Evolutionary conservation across 2,888 invertebrate genomes (phyloP).

Genomic region (Eupithecia vulgata): DNA sequence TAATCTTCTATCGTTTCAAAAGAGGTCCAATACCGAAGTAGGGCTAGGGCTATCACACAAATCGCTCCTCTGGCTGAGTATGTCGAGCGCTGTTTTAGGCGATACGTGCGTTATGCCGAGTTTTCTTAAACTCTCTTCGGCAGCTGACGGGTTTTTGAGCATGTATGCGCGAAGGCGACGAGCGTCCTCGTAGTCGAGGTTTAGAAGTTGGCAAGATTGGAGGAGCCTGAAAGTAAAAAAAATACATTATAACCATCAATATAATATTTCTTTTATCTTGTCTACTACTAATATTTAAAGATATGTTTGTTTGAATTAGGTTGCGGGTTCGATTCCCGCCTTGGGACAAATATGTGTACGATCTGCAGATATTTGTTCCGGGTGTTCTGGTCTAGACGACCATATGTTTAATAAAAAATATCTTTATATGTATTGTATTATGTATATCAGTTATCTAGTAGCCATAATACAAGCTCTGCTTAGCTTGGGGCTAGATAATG

Average conservation of each 20-base stretch:
- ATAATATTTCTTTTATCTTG: neutral
- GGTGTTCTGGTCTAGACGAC: too few relatives aligned
- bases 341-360: too few relatives aligned
- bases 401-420: too few relatives aligned
- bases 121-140: slow-evolving; percentile 43
- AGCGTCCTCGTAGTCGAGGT: slow-evolving; percentile 90
- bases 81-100: slow-evolving; percentile 56
- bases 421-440: neutral
- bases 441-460: too few relatives aligned
- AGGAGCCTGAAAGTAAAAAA: slow-evolving; percentile 82
- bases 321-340: too few relatives aligned
- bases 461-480: too few relatives aligned
- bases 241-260: neutral
- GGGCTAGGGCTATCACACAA: slow-evolving; percentile 60
- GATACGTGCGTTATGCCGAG: slow-evolving; percentile 53
- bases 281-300: too few relatives aligned
- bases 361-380: too few relatives aligned
- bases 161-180: slow-evolving; percentile 88
- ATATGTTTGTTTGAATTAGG: too few relatives aligned
- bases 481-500: too few relatives aligned
- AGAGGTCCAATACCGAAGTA: slow-evolving; percentile 71
- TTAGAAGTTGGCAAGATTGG: slow-evolving; percentile 90
- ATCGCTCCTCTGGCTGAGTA: slow-evolving; percentile 77
- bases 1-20: slow-evolving; percentile 53
- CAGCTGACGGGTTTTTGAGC: slow-evolving; percentile 49